These are phyloP conservation scores for Phthorimaea operculella DNA, from an alignment of 1,140 invertebrate genomes.

Conservation along the genomic window DNA sequence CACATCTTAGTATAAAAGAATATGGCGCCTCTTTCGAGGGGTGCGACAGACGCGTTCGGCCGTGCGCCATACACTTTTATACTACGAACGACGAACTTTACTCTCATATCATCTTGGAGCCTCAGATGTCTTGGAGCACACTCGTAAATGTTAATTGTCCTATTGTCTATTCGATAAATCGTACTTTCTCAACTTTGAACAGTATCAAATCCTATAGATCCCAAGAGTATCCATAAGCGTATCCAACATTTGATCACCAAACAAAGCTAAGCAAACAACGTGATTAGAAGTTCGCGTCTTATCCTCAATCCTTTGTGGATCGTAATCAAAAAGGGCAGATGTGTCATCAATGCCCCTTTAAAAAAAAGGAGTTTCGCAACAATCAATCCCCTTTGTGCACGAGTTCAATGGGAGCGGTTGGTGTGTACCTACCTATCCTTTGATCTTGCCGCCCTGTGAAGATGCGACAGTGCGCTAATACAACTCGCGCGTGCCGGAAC, in stretches of 20 bases:
- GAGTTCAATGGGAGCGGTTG: slow-evolving; percentile 64
- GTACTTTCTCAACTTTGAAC: too few relatives aligned
- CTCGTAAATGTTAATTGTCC: too few relatives aligned
- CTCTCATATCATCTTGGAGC: too few relatives aligned
- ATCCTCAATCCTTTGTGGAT: slow-evolving; percentile 16
- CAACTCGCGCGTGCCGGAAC: slow-evolving; percentile 35
- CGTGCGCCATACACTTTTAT: too few relatives aligned
- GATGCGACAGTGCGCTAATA: slow-evolving; percentile 63
- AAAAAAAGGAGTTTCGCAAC: slow-evolving; percentile 62
- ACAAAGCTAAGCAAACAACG: not conserved
- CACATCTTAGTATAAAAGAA: too few relatives aligned
- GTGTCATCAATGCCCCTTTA: slow-evolving; percentile 55
- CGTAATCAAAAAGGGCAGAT: slow-evolving; percentile 41
- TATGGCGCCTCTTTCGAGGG: too few relatives aligned
- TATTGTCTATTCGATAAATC: too few relatives aligned
- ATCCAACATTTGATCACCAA: not conserved
- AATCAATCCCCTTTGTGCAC: slow-evolving; percentile 66
- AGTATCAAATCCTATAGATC: too few relatives aligned
- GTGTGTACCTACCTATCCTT: slow-evolving; percentile 63
- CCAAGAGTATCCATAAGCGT: too few relatives aligned
- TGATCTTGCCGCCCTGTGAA: slow-evolving; percentile 64
- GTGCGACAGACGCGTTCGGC: too few relatives aligned
- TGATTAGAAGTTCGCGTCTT: not conserved
- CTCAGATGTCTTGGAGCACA: too few relatives aligned
- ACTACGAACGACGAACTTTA: too few relatives aligned